These are phyloP conservation scores for Argyresthia goedartella DNA, from an alignment of 2,888 invertebrate species.

Conservation along the genomic window DNA sequence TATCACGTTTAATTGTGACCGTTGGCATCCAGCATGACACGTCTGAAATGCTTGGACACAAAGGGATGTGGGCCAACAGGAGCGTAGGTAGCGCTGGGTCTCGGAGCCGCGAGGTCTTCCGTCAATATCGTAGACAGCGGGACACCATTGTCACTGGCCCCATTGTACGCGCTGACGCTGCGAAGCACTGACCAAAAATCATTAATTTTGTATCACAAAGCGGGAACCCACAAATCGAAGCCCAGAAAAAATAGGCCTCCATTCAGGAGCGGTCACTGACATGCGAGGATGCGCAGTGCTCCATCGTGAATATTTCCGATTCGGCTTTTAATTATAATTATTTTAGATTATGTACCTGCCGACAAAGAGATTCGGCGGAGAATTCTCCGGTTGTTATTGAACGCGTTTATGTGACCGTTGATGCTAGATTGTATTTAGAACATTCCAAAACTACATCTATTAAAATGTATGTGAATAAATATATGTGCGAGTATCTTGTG, in stretches of 20 bases:
- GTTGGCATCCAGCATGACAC: slow-evolving; percentile 38
- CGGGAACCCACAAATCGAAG: slow-evolving; percentile 67
- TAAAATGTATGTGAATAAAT: too few relatives aligned
- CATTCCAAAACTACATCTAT: too few relatives aligned
- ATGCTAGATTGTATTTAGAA: too few relatives aligned
- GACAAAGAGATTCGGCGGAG: slow-evolving; percentile 14
- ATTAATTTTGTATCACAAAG: slow-evolving; percentile 70
- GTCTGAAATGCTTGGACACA: slow-evolving; percentile 53
- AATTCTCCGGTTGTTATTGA: too few relatives aligned
- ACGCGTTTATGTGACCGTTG: too few relatives aligned
- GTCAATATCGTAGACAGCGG: slow-evolving; percentile 67
- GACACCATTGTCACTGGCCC: slow-evolving; percentile 59
- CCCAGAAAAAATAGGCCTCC: slow-evolving; percentile 51
- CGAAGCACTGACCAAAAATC: slow-evolving; percentile 65
- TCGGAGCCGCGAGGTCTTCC: slow-evolving; percentile 32
- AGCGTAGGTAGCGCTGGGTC: slow-evolving; percentile 52
- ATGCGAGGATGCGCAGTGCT: slow-evolving; percentile 32
- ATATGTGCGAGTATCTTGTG: too few relatives aligned
- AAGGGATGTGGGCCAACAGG: slow-evolving; percentile 40
- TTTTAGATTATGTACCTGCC: slow-evolving; percentile 18
- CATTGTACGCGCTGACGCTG: slow-evolving; percentile 42
- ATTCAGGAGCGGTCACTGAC: slow-evolving; percentile 61
- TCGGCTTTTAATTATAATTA: slow-evolving; percentile 50
- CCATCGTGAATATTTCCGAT: slow-evolving; percentile 37
- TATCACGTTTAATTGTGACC: slow-evolving; percentile 16